A percentile compares a stretch with the other conserved stretches of the same genome.
phyloP scores from a whole-genome alignment of 2,797 vertebrate genomes.

The Pseudochromis fuscus region DNA sequence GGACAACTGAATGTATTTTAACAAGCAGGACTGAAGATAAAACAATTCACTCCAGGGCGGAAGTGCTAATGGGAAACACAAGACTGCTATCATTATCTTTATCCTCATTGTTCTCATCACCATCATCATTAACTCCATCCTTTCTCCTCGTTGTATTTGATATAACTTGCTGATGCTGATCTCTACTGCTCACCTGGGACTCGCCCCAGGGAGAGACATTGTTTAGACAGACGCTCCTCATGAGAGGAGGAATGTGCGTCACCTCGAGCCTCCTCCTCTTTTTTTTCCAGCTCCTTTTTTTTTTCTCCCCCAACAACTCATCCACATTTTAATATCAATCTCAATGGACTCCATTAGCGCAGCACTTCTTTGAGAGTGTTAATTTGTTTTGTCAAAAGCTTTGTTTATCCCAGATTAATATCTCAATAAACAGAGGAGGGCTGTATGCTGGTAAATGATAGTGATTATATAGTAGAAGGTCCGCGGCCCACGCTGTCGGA shows the following conservation, averaged over 20 bases:
- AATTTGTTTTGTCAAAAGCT: slow-evolving; percentile 87
- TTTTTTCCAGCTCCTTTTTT: slow-evolving; percentile 42
- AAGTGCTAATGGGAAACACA: slow-evolving; percentile 69
- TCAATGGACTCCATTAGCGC: slow-evolving; percentile 80
- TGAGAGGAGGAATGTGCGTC: slow-evolving; percentile 75
- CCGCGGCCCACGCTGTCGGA: slow-evolving; percentile 69
- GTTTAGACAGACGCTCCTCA: slow-evolving; percentile 71
- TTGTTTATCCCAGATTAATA: slow-evolving; percentile 87
- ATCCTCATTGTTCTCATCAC: slow-evolving; percentile 63
- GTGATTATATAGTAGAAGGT: slow-evolving; percentile 83
- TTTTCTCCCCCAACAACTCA: slow-evolving; percentile 47
- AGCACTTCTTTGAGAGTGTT: slow-evolving; percentile 77
- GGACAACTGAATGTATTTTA: slow-evolving; percentile 80
- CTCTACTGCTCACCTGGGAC: slow-evolving; percentile 64
- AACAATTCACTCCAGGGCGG: slow-evolving; percentile 60
- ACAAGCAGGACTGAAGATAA: slow-evolving; percentile 64
- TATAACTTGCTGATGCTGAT: slow-evolving; percentile 75
- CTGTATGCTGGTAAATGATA: slow-evolving; percentile 82
- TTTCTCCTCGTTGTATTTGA: slow-evolving; percentile 66
- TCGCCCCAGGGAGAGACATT: slow-evolving; percentile 64
- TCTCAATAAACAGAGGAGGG: slow-evolving; percentile 83
- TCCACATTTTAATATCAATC: slow-evolving; percentile 81
- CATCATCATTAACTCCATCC: slow-evolving; percentile 67
- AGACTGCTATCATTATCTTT: slow-evolving; percentile 64
- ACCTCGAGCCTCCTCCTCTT: slow-evolving; percentile 65